These are phyloP conservation scores for Eurytoma adleriae DNA, from an alignment of 2,888 invertebrate species.

Conservation along the genomic window DNA sequence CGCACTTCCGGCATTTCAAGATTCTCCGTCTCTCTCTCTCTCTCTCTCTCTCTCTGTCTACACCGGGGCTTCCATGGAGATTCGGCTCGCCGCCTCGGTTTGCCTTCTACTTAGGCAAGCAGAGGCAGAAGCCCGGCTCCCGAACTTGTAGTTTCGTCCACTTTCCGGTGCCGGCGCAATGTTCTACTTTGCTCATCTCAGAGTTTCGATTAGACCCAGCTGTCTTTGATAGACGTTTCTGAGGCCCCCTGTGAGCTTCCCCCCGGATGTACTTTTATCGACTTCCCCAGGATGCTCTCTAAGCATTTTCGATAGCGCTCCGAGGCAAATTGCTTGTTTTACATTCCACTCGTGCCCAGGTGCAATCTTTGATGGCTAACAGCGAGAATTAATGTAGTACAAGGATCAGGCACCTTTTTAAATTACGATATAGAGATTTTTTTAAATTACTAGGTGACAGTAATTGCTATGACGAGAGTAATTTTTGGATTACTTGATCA, in stretches of 20 bases:
- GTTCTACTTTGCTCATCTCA: conserved; percentile 16
- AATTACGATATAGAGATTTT: too few relatives aligned
- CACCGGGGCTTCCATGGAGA: conserved; percentile 1
- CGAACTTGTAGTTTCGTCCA: conserved; percentile 22
- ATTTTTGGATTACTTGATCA: too few relatives aligned
- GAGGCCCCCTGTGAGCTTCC: neutral
- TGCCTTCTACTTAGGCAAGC: conserved; percentile 19
- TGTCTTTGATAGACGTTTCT: conserved; percentile 40
- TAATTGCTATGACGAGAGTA: too few relatives aligned
- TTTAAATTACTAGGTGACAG: too few relatives aligned
- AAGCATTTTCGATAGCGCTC: too few relatives aligned
- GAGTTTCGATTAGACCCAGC: conserved; percentile 39
- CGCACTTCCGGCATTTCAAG: conserved; percentile 9
- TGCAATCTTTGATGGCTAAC: too few relatives aligned
- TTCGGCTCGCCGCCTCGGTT: conserved; percentile 5
- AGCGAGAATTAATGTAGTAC: too few relatives aligned
- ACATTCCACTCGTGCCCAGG: too few relatives aligned
- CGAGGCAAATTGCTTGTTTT: too few relatives aligned
- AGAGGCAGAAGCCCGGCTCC: neutral
- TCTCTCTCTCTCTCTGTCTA: neutral
- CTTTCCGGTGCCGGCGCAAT: conserved; percentile 5
- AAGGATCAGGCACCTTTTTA: too few relatives aligned
- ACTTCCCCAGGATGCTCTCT: neutral
- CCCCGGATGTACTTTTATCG: neutral
- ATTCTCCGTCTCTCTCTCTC: neutral